Evolutionary conservation across 2,113 vertebrate genomes (phyloP).

Genomic region (Peromyscus californicus): DNA sequence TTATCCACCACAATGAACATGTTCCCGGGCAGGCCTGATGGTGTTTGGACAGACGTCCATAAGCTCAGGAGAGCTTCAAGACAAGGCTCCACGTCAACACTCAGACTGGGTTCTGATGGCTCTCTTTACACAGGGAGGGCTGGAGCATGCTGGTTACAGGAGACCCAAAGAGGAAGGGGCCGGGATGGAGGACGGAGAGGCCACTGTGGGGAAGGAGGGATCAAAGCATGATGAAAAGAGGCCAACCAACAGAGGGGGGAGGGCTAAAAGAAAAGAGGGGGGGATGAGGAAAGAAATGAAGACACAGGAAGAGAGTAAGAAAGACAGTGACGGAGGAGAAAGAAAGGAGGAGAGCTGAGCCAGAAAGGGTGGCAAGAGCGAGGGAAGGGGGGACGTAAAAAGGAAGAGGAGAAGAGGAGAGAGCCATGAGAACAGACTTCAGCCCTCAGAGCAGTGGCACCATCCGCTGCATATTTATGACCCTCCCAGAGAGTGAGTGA

Average conservation of each 20-base stretch:
- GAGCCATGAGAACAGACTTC: constrained; percentile 59
- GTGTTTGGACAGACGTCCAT: not conserved
- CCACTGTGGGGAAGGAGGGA: constrained; percentile 83
- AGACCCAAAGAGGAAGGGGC: constrained; percentile 81
- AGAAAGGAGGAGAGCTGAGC: not conserved
- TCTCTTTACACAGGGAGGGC: constrained; percentile 30
- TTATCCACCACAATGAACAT: not conserved
- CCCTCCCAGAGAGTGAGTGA: constrained; percentile 80
- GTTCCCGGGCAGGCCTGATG: not conserved
- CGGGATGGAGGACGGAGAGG: constrained; percentile 85
- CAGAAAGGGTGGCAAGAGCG: not conserved
- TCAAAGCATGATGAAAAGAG: constrained; percentile 77
- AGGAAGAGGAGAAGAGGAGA: not conserved
- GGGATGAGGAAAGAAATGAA: not conserved
- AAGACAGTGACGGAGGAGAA: not conserved
- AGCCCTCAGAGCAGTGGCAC: constrained; percentile 83
- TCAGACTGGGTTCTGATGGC: not conserved
- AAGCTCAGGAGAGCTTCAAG: not conserved
- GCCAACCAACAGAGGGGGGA: not conserved
- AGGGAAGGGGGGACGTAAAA: not conserved
- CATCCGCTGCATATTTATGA: constrained; percentile 90
- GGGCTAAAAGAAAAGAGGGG: constrained; percentile 73
- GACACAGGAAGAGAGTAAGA: not conserved
- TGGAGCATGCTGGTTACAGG: constrained; percentile 64
- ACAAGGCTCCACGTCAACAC: not conserved